Evolutionary conservation across 1,140 invertebrate genomes (phyloP), one percentile per base, ranked within the genome.

Genomic region (Drosophila bifasciata): DNA sequence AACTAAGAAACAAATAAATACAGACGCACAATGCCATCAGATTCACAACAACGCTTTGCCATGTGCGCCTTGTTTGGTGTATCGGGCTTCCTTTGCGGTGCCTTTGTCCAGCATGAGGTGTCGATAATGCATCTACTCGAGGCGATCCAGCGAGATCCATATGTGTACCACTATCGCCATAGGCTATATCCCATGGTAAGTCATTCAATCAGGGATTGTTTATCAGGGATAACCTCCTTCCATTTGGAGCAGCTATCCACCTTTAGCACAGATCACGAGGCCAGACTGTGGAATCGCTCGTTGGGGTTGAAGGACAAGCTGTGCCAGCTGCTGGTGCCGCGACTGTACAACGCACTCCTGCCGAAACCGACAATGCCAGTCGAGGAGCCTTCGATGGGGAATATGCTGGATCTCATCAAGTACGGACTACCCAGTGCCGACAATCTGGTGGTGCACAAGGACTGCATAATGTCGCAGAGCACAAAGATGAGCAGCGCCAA

Each of bases 111-210:
- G 16, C 76, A 72, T n/a, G 76, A 79, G 28, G 46, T 46, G 6
- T 53, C 73, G 0, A 59, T 72, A 11, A 52, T 53, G 11, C 49
- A 76, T 9, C 41, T 79, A 5, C 71, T 72, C 21, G 23, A 41
- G 23, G 46, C 67, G 8, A 71, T 79, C 1, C 15, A 16, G 23
- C 67, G 17, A n/a, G 76, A 79, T 46, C 76, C 76, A 0, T 45
- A 79, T 32, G n/a, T 76, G 5, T 76, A 62, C 36, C 44, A 72
- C 28, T 15, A 72, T 36, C 73, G 76, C 0, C 52, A 66, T 1
- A 79, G 72, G 41, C 62, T 79, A 0, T 79, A 72, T 7, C 61
- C 67, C 6, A 21, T 79, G 40, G 76, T 79, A 60, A 67, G 72
- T 53, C 46, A 25, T 6, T 25, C 0, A 21, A 3, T 25, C 11